Base-by-base conservation (phyloP, 1,140 invertebrate genomes). In the Zaprionus lachaisei region DNA sequence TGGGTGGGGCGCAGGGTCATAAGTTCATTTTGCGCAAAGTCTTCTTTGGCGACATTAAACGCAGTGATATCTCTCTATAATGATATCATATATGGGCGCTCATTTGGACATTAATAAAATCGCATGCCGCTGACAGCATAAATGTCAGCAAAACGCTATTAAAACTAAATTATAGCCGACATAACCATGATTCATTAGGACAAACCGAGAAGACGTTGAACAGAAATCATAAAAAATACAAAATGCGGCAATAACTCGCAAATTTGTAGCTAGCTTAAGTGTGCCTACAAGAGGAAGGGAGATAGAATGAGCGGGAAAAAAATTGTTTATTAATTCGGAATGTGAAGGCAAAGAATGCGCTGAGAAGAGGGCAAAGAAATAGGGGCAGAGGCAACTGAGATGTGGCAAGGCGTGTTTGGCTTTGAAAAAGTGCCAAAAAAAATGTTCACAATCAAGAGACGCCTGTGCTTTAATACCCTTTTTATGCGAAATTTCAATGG, bases 61-160 rank as follows among this genome's bases (percentile, higher is more conserved):
- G 64, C 69, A 62, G 44, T 65, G 57, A 65, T 69, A 77, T 77
- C 80, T 67, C 67, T 80, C 70, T 71, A 79, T 87, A 79, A 87
- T 87, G 84, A 90, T 89, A 81, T 89, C 85, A 79, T 84, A 62
- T 77, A 90, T 77, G 77, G 71, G 56, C 63, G 55, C 81, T 79
- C 81, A 81, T 84, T 89, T 60, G 78, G 63, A 90, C 84, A 90
- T 89, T 89, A 89, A 89, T 89, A 89, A 89, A 89, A 89, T 90
- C 83, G 84, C 72, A 84, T 79, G 84, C 71, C 81, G 80, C 79
- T 87, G 84, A 89, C 85, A 87, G 85, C 85, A 87, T 87, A 89
- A 87, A 87, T 87, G 84, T 87, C 84, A 87, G 84, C 81, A 80
- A 87, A 90, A 83, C 73, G 85, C 85, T 84, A 89, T 89, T 89